A percentile compares a stretch with the other conserved stretches of the same genome.
phyloP scores from a whole-genome alignment of 2,113 vertebrate genomes.

The Bos indicus region DNA sequence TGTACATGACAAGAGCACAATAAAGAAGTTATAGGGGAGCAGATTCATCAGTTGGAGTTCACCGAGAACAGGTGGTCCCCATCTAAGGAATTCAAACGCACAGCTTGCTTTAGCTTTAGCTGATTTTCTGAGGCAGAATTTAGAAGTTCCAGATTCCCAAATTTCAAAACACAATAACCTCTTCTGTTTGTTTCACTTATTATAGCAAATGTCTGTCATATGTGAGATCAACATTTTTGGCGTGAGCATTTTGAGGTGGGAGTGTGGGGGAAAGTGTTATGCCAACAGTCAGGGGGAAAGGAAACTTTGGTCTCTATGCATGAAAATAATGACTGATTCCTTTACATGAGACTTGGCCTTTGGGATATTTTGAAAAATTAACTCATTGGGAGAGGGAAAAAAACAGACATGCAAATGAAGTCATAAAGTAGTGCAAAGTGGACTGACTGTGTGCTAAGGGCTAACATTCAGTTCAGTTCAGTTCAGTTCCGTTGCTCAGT shows the following conservation, averaged over 20 bases:
- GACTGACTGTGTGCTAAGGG: neutral
- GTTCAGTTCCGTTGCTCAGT: no score
- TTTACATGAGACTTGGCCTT: conserved; percentile 42
- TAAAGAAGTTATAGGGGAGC: neutral
- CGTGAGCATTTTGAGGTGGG: conserved; percentile 21
- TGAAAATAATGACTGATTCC: conserved; percentile 68
- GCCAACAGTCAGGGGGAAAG: conserved; percentile 60
- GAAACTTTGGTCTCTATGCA: conserved; percentile 39
- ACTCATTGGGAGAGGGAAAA: neutral
- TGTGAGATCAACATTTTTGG: conserved; percentile 53
- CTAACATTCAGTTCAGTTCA: neutral
- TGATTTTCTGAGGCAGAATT: conserved; percentile 60
- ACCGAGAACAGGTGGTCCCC: conserved; percentile 59
- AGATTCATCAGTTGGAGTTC: conserved; percentile 28
- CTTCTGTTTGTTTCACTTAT: conserved; percentile 68
- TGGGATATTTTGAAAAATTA: conserved; percentile 54
- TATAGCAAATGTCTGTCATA: conserved; percentile 70
- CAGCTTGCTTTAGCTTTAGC: conserved; percentile 66
- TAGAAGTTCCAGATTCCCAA: conserved; percentile 61
- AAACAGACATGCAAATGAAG: neutral
- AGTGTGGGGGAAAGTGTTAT: conserved; percentile 64
- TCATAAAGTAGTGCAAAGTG: neutral
- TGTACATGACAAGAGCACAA: neutral
- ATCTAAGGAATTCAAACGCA: conserved; percentile 44
- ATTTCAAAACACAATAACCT: conserved; percentile 69